phyloP scores from a whole-genome alignment of 1,140 invertebrate genomes.

The Oryctes rhinoceros region DNA sequence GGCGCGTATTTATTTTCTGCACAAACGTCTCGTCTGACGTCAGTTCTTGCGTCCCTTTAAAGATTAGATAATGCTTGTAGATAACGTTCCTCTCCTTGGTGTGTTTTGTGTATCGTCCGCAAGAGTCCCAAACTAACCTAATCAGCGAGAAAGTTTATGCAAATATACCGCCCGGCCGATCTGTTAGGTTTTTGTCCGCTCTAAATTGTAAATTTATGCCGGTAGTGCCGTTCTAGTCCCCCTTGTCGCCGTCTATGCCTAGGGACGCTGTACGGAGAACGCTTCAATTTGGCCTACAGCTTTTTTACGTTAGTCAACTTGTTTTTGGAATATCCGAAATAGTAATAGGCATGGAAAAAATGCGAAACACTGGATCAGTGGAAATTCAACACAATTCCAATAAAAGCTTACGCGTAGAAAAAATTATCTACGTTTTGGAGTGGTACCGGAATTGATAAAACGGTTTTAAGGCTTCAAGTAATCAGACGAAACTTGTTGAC shows the following conservation, averaged over 20 bases:
- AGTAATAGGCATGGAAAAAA: not conserved
- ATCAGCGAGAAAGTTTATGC: slow-evolving; percentile 32
- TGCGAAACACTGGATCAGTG: not conserved
- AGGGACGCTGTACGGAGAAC: not conserved
- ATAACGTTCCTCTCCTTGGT: not conserved
- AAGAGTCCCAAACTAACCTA: slow-evolving; percentile 19
- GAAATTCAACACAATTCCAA: not conserved
- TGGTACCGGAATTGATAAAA: no score
- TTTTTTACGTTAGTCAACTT: slow-evolving; percentile 8
- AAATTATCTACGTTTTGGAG: no score
- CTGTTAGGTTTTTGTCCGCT: slow-evolving; percentile 13
- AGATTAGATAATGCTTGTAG: slow-evolving; percentile 23
- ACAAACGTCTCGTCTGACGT: slow-evolving; percentile 22
- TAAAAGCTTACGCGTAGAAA: no score
- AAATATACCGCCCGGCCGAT: not conserved
- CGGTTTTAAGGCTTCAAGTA: no score
- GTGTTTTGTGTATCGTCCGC: slow-evolving; percentile 25
- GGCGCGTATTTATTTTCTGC: slow-evolving; percentile 20
- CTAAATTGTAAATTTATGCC: slow-evolving; percentile 31
- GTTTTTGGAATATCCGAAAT: not conserved
- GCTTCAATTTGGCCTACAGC: slow-evolving; percentile 4
- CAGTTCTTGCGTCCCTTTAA: slow-evolving; percentile 33
- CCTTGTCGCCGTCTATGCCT: not conserved
- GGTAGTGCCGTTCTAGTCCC: not conserved
- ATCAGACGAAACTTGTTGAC: no score